phyloP scores from a whole-genome alignment of 2,113 vertebrate species.

The Mandrillus leucophaeus region DNA sequence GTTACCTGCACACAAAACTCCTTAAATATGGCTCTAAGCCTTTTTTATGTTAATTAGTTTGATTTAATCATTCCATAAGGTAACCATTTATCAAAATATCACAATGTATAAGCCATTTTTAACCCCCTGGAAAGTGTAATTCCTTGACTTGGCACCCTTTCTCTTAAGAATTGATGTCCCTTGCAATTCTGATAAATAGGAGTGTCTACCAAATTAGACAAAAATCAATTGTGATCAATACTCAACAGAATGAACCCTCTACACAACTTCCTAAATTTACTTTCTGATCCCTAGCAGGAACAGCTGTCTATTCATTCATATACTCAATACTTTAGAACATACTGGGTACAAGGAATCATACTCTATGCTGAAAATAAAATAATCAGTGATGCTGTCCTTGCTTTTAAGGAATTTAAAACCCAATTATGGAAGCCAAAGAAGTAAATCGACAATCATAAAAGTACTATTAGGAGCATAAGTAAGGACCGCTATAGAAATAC shows the following conservation, averaged over 20 bases:
- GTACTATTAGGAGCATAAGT: neutral
- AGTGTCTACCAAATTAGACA: neutral
- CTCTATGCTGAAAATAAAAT: neutral
- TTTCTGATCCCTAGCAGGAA: neutral
- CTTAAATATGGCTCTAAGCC: neutral
- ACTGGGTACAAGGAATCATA: neutral
- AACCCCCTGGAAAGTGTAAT: neutral
- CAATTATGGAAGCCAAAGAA: neutral
- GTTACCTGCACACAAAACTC: neutral
- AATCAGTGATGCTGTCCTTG: neutral
- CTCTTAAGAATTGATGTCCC: neutral
- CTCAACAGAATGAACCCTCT: neutral
- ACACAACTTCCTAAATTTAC: neutral
- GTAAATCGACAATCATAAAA: neutral
- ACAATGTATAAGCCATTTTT: neutral
- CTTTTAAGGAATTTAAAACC: neutral
- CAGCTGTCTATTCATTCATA: neutral
- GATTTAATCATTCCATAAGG: no score
- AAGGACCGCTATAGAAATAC: neutral
- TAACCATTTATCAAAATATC: no score
- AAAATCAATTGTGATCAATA: constrained; percentile 10
- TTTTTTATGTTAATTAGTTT: neutral
- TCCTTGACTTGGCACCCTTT: neutral
- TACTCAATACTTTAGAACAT: neutral
- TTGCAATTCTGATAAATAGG: neutral